A percentile compares a stretch with the other conserved stretches of the same genome.
Evolutionary conservation across 1,140 invertebrate species (phyloP).

Genomic region (Mylabris phalerata): DNA sequence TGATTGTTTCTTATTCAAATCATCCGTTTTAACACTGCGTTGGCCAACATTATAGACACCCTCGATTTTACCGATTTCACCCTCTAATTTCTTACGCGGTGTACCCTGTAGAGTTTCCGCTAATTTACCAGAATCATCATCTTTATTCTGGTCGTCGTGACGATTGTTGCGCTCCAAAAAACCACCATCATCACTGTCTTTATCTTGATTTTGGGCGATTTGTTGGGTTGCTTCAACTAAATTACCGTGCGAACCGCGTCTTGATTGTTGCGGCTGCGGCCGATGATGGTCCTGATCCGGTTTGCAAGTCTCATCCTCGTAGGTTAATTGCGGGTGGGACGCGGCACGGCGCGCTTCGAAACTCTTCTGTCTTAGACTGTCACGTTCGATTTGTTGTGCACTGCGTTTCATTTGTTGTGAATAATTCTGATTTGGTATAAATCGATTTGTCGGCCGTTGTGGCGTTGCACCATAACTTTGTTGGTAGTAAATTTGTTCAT

Average conservation of each 20-base stretch:
- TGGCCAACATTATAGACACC: slow-evolving; percentile 38
- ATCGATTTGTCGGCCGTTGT: slow-evolving; percentile 4
- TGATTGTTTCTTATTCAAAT: slow-evolving; percentile 47
- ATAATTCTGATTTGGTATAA: neutral
- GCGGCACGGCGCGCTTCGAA: slow-evolving; percentile 51
- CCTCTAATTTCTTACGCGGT: slow-evolving; percentile 35
- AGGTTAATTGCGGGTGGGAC: slow-evolving; percentile 59
- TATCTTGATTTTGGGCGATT: slow-evolving; percentile 39
- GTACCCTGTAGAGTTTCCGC: slow-evolving; percentile 28
- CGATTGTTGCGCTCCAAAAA: slow-evolving; percentile 40
- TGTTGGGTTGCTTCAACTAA: slow-evolving; percentile 43
- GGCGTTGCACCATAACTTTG: slow-evolving; percentile 19
- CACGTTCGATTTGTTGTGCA: slow-evolving; percentile 52
- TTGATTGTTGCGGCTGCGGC: slow-evolving; percentile 43
- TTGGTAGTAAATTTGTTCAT: slow-evolving; percentile 40
- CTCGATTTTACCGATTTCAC: slow-evolving; percentile 40
- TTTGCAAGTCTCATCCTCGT: slow-evolving; percentile 44
- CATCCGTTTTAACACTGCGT: slow-evolving; percentile 26
- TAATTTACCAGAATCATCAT: slow-evolving; percentile 11
- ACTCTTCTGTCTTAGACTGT: slow-evolving; percentile 47
- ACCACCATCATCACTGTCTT: slow-evolving; percentile 53
- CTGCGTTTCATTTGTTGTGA: slow-evolving; percentile 39
- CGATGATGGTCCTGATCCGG: slow-evolving; percentile 29
- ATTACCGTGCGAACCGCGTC: slow-evolving; percentile 51
- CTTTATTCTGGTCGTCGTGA: neutral